phyloP scores from a whole-genome alignment of 2,888 invertebrate species.

The Busseola fusca region DNA sequence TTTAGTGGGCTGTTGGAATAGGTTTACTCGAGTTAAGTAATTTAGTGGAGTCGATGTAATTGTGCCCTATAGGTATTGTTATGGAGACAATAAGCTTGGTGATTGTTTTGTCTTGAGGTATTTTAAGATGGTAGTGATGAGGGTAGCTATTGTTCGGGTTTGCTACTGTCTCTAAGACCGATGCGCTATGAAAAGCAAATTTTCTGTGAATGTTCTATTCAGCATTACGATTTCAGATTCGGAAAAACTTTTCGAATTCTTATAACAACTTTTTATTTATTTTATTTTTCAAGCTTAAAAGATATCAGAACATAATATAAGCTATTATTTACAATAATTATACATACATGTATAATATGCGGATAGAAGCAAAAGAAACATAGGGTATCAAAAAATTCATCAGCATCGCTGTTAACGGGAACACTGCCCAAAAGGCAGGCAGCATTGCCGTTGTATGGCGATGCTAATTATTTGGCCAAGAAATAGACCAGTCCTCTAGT shows the following conservation, averaged over 20 bases:
- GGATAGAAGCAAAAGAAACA: too few species aligned
- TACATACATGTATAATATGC: too few species aligned
- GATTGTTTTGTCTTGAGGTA: constrained; percentile 49
- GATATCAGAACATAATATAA: too few species aligned
- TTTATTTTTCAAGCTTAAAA: too few species aligned
- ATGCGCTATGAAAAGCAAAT: constrained; percentile 8
- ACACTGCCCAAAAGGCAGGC: too few species aligned
- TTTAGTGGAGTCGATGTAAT: constrained; percentile 38
- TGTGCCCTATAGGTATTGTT: constrained; percentile 35
- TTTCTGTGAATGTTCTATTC: not conserved
- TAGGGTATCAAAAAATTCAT: too few species aligned
- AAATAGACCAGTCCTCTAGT: too few species aligned
- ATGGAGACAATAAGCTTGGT: constrained; percentile 46
- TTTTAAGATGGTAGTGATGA: constrained; percentile 54
- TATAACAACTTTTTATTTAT: too few species aligned
- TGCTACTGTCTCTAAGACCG: constrained; percentile 21
- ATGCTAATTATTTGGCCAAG: too few species aligned
- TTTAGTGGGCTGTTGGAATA: constrained; percentile 28
- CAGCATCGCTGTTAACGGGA: too few species aligned
- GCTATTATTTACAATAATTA: too few species aligned
- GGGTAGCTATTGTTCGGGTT: constrained; percentile 50
- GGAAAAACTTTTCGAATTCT: not conserved
- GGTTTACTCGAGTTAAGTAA: constrained; percentile 30
- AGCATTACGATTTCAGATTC: not conserved
- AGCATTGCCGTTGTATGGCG: too few species aligned